Base-by-base conservation (phyloP, 92 coral and sea anemone genomes). In the Zoanthus sociatus region DNA sequence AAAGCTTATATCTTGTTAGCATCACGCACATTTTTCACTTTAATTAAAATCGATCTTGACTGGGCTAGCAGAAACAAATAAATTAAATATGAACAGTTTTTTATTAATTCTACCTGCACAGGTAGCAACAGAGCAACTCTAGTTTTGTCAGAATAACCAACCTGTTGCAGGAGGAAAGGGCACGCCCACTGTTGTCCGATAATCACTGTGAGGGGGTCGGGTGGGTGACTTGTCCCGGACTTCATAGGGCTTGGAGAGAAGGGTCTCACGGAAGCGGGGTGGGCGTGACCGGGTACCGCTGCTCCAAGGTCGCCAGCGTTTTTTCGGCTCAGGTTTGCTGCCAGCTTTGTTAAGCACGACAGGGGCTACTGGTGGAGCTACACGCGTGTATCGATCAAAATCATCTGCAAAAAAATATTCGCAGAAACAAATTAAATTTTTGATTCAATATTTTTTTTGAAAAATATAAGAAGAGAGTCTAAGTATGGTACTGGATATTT, bases 291-390 rank as follows among this genome's bases (percentile, higher is more conserved):
- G 92, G 11, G 93, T 91, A 1, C 99, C 98, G 0, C 97, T 78
- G 60, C 98, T 92, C 97, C 98, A 92, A 90, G 87, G 87, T 45
- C 98, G 90, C 99, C 99, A 97, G 18, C 94, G 97, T 56, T 87
- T 95, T 84, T 92, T 89, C 17, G 90, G 87, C 74, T 95, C 94
- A 9, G 95, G 97, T 37, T 77, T 87, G 4, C 94, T 92, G 53
- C 94, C 98, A 37, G 95, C 90, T 84, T 97, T 97, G 53, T 90
- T 74, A 32, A 93, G 93, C 11, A 92, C 94, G 11, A 82, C 87
- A 55, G 94, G 26, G 26, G 26, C 26, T 26, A 26, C 96, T 2
- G 78, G 91, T 4, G 95, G 96, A 0, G 91, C 78, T 8, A 83
- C 53, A 46, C 92, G 94, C 51, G 83, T 82, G 47, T 89, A 93